Base-by-base conservation (phyloP, 1,140 invertebrate genomes). In the Trissolcus basalis region DNA sequence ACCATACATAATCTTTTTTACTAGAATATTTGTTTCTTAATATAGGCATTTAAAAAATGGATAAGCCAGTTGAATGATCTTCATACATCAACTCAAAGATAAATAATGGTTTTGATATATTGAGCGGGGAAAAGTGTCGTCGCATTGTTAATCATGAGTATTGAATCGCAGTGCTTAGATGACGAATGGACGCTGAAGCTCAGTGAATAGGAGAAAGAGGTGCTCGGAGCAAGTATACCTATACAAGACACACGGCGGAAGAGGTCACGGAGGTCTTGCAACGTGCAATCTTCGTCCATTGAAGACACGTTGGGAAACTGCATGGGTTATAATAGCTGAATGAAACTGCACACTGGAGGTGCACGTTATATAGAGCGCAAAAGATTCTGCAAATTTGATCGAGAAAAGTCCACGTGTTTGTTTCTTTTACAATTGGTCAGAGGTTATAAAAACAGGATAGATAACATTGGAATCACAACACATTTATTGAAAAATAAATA, bases 241-340 rank as follows among this genome's bases (percentile, higher is more conserved):
- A 77, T 79, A 44, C 51, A 56, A 41, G 51, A 58, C 54, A 58
- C 54, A 61, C 39, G 60, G 47, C 41, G 50, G 59, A 72, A 56
- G 64, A 73, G 73, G 67, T 79, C 71, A 73, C 74, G 58, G 71
- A 82, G 82, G 82, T 82, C 83, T 85, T 64, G 81, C 83, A 87
- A 83, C 85, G 78, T 88, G 85, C 86, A 88, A 88, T 88, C 86
- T 88, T 87, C 80, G 79, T 70, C 84, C 85, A 88, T 88, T 88
- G 86, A 88, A 87, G 84, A 86, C 82, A 81, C 82, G 80, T 83
- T 88, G 86, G 85, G 85, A 88, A 88, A 88, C 85, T 88, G 86
- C 85, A 83, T 82, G 84, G 19, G 86, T 87, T 87, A 88, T 88
- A 87, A 86, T 86, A 82, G 80, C 80, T 88, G 80, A 88, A 87